A percentile compares a stretch with the other conserved stretches of the same genome.
Conservation (phyloP, 1,140 invertebrate genomes). For the Euura lappo region DNA sequence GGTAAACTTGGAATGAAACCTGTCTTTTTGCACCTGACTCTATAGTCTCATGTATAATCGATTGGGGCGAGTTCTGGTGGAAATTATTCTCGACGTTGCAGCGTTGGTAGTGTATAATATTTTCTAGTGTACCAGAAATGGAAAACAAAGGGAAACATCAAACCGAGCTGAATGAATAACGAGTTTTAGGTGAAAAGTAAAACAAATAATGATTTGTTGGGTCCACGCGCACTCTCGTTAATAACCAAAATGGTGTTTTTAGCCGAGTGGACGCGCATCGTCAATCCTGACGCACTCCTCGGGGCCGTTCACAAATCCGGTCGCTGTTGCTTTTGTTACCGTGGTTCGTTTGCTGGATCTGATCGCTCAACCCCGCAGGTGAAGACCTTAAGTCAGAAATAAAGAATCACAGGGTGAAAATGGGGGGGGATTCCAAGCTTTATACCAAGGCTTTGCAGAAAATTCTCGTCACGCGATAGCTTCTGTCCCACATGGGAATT, state of each 20-base stretch:
- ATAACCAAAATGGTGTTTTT: not conserved
- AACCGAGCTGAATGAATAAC: too few relatives aligned
- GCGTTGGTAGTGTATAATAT: too few relatives aligned
- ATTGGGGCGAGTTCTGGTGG: too few relatives aligned
- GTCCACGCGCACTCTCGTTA: not conserved
- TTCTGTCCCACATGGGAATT: not conserved
- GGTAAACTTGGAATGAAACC: too few relatives aligned
- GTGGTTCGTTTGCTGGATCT: not conserved
- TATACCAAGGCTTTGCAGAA: not conserved
- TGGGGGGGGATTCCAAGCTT: not conserved
- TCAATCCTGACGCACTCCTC: not conserved
- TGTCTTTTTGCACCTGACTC: too few relatives aligned
- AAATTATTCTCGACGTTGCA: too few relatives aligned
- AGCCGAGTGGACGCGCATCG: not conserved
- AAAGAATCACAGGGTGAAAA: not conserved
- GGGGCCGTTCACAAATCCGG: not conserved
- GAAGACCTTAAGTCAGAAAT: not conserved
- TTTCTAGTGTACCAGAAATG: too few relatives aligned
- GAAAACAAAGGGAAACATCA: too few relatives aligned
- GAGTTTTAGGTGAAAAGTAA: too few relatives aligned
- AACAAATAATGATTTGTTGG: too few relatives aligned
- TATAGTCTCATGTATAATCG: too few relatives aligned
- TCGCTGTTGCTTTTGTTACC: not conserved
- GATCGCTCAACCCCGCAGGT: not conserved
- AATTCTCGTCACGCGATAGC: conserved; percentile 5